Evolutionary conservation across 2,113 vertebrate species (phyloP), one percentile per base, ranked within the genome.

Genomic region (Nothobranchius kuhntae): DNA sequence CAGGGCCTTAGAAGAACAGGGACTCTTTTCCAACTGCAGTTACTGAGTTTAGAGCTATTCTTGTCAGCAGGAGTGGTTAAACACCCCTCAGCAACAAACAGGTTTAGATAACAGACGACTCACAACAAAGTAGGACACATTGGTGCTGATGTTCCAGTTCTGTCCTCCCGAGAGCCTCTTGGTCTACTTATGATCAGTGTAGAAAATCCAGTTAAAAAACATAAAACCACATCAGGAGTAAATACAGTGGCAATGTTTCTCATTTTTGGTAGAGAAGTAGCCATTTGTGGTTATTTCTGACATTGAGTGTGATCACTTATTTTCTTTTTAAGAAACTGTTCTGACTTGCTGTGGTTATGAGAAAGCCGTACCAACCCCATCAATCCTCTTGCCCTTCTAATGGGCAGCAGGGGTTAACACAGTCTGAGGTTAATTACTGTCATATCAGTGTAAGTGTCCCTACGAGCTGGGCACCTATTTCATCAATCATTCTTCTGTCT

Each of bases 361-460:
- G 79, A 65, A 73, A 84, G 77, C 62, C 71, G 21, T 59, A 67
- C 62, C 66, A 64, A 86, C 59, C 56, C 86, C 93, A 93, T 94
- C 89, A 92, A 94, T 93, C 92, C 87, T 89, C 82, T 86, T 91
- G 91, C 90, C 89, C 91, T 91, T 90, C 89, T 92, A 92, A 92
- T 90, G 90, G 89, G 89, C 88, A 91, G 87, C 80, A 80, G 80
- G 89, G 90, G 87, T 87, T 89, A 89, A 86, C 83, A 75, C 86
- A 92, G 91, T 87, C 92, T 85, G 90, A 93, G 93, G 92, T 93
- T 94, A 93, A 93, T 94, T 92, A 93, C 92, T 91, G 88, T 89
- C 89, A 92, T 91, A 91, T 90, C 87, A 76, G 70, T 48, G 71
- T 61, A 59, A 54, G 77, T 73, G 72, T 90, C 76, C 70, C 87